These are phyloP conservation scores for Apeltes quadracus DNA, from an alignment of 2,113 vertebrate genomes.

Conservation along the genomic window DNA sequence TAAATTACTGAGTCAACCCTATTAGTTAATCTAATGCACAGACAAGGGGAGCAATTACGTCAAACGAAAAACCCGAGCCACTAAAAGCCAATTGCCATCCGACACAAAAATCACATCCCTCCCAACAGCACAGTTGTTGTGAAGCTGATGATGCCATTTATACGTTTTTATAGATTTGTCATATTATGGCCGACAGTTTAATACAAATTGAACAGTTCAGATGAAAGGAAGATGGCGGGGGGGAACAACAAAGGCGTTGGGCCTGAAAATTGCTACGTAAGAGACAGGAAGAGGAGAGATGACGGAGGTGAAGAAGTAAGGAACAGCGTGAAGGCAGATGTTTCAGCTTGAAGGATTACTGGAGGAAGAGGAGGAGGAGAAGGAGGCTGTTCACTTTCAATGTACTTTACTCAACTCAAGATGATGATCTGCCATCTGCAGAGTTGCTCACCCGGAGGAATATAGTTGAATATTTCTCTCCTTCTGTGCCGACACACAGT, in stretches of 20 bases:
- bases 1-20: constrained; percentile 9
- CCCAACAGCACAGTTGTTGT: too few relatives aligned
- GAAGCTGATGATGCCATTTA: not conserved
- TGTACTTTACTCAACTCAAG: constrained; percentile 4
- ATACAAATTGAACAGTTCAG: not conserved
- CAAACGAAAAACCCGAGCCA: not conserved
- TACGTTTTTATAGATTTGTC: not conserved
- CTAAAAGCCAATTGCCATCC: not conserved
- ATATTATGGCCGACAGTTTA: not conserved
- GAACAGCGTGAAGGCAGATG: not conserved
- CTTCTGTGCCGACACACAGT: constrained; percentile 19
- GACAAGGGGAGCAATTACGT: constrained; percentile 1
- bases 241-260: too few relatives aligned
- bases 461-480: constrained; percentile 22
- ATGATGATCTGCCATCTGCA: constrained; percentile 9
- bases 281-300: not conserved
- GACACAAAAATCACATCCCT: too few relatives aligned
- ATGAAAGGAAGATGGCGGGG: not conserved
- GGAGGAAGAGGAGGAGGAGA: not conserved
- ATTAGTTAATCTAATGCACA: constrained; percentile 7
- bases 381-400: constrained; percentile 6
- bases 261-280: not conserved
- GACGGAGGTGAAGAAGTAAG: not conserved
- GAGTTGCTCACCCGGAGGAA: constrained; percentile 13
- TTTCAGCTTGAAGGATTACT: not conserved